These are phyloP conservation scores for Piscicola geometra DNA, from an alignment of 2,888 invertebrate species.

Conservation along the genomic window DNA sequence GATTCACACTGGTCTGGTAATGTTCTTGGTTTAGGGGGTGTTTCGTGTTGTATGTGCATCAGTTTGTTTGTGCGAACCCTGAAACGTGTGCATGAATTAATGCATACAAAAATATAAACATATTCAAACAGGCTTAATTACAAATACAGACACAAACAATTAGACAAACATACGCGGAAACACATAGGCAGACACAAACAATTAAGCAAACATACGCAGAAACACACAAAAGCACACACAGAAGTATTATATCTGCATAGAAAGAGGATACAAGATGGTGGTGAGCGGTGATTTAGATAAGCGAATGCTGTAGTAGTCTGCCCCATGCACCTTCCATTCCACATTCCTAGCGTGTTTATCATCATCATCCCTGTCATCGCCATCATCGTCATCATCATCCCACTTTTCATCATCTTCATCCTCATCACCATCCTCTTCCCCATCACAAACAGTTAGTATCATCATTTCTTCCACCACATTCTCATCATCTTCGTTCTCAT, in stretches of 20 bases:
- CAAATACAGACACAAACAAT: no score
- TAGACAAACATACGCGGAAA: neutral
- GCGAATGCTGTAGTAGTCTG: neutral
- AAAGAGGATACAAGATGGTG: slow-evolving; percentile 1
- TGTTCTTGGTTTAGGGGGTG: no score
- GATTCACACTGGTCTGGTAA: no score
- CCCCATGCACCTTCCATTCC: neutral
- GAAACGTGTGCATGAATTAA: no score
- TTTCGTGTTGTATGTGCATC: no score
- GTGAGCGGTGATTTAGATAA: neutral
- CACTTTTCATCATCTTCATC: neutral
- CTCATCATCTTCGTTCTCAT: neutral
- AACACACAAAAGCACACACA: slow-evolving; percentile 1
- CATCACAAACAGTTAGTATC: no score
- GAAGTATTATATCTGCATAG: neutral
- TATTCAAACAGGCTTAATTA: no score
- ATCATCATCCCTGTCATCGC: neutral
- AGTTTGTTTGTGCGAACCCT: no score
- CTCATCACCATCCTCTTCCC: neutral
- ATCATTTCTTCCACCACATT: no score
- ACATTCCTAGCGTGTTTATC: no score
- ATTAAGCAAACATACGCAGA: slow-evolving; percentile 6
- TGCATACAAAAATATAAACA: no score
- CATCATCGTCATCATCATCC: neutral
- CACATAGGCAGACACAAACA: neutral